phyloP scores from a whole-genome alignment of 2,113 vertebrate genomes.

The Oncorhynchus gorbuscha region DNA sequence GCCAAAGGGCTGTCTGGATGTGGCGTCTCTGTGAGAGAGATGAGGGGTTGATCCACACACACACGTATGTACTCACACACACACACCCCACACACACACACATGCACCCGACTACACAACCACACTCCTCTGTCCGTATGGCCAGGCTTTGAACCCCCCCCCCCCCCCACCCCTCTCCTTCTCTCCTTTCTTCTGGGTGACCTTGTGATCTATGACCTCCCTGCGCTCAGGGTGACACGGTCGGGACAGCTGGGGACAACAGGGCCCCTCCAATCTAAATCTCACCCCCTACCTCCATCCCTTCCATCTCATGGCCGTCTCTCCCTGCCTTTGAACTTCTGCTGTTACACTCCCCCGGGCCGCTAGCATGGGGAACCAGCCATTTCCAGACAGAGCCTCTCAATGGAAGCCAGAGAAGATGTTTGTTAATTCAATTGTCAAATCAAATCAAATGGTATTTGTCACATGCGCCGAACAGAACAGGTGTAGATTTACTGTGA shows the following conservation, averaged over 20 bases:
- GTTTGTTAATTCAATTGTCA: slow-evolving; percentile 44
- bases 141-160: slow-evolving; percentile 45
- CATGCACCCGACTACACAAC: slow-evolving; percentile 7
- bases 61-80: neutral
- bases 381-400: neutral
- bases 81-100: slow-evolving; percentile 5
- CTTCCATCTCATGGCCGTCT: slow-evolving; percentile 58
- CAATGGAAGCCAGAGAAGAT: slow-evolving; percentile 14
- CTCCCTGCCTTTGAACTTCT: slow-evolving; percentile 63
- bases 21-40: slow-evolving; percentile 47
- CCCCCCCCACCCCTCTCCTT: slow-evolving; percentile 19
- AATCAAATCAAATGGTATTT: too few relatives aligned
- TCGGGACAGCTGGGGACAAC: slow-evolving; percentile 72
- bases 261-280: slow-evolving; percentile 46
- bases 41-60: slow-evolving; percentile 25
- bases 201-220: slow-evolving; percentile 52
- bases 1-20: slow-evolving; percentile 67
- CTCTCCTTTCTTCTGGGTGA: slow-evolving; percentile 61
- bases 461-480: too few relatives aligned
- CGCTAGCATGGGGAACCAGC: neutral
- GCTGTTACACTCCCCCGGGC: neutral
- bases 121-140: slow-evolving; percentile 34
- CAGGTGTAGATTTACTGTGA: too few relatives aligned
- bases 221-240: slow-evolving; percentile 41
- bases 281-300: slow-evolving; percentile 45